phyloP scores from a whole-genome alignment of 2,888 invertebrate species.

The Sisyra nigra region DNA sequence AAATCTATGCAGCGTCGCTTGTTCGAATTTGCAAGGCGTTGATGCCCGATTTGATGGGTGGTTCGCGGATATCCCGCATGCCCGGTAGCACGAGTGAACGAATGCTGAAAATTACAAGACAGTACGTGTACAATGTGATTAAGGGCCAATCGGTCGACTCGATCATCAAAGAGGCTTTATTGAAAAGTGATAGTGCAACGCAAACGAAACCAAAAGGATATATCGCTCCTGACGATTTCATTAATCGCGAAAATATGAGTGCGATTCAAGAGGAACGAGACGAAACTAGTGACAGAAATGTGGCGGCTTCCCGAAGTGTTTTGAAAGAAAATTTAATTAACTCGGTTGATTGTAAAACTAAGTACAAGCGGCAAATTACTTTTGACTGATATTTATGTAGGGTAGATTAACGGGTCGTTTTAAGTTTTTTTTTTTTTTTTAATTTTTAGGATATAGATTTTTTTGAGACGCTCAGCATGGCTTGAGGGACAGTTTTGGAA shows the following conservation, averaged over 20 bases:
- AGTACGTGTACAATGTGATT: conserved; percentile 45
- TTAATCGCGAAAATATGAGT: background rate
- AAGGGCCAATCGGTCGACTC: conserved; percentile 48
- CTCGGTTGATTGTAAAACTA: background rate
- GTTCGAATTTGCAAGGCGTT: conserved; percentile 50
- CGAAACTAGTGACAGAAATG: background rate
- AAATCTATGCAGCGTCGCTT: conserved; percentile 48
- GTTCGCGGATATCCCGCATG: conserved; percentile 23
- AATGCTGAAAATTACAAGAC: conserved; percentile 51
- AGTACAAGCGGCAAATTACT: conserved; percentile 1
- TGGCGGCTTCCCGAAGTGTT: background rate
- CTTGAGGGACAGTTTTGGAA: too few relatives aligned
- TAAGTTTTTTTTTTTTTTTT: too few relatives aligned
- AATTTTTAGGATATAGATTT: too few relatives aligned
- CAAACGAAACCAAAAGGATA: conserved; percentile 31
- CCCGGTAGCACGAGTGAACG: conserved; percentile 53
- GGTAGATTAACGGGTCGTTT: too few relatives aligned
- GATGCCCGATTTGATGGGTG: conserved; percentile 35
- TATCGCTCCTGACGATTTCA: conserved; percentile 26
- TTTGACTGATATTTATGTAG: conserved; percentile 5
- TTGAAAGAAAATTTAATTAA: background rate
- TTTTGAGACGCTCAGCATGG: too few relatives aligned
- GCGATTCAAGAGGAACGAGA: background rate
- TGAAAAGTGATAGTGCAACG: too few relatives aligned
- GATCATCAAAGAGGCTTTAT: conserved; percentile 28